These are phyloP conservation scores for Drosophila obscura DNA, from an alignment of 1,140 invertebrate species.

Conservation along the genomic window DNA sequence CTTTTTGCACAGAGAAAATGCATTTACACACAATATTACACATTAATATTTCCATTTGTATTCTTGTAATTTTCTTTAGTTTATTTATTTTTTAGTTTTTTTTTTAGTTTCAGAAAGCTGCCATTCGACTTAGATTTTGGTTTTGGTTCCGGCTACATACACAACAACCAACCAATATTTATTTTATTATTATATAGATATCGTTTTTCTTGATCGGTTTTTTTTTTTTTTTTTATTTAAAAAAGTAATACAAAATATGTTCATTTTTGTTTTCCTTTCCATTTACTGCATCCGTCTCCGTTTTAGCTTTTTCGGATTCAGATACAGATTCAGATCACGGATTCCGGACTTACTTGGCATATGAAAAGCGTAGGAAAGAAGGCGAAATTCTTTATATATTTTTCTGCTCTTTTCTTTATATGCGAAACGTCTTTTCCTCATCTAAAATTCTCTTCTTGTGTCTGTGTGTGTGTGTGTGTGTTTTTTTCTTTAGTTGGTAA, in stretches of 20 bases:
- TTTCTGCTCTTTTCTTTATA: slow-evolving; percentile 2
- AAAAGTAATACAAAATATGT: slow-evolving; percentile 79
- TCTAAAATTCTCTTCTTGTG: slow-evolving; percentile 3
- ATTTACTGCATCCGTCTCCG: slow-evolving; percentile 12
- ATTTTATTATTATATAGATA: slow-evolving; percentile 41
- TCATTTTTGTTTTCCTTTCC: slow-evolving; percentile 30
- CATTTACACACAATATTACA: slow-evolving; percentile 51
- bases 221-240: slow-evolving; percentile 48
- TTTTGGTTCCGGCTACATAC: slow-evolving; percentile 25
- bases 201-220: not conserved
- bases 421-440: not conserved
- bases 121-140: slow-evolving; percentile 30
- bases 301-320: not conserved
- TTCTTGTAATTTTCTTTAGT: not conserved
- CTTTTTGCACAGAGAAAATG: slow-evolving; percentile 53
- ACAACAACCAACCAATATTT: slow-evolving; percentile 4
- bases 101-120: slow-evolving; percentile 53
- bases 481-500: slow-evolving; percentile 22
- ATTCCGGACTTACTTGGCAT: slow-evolving; percentile 37
- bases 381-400: slow-evolving; percentile 39
- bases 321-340: too few relatives aligned
- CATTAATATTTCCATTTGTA: slow-evolving; percentile 16
- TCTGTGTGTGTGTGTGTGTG: not conserved
- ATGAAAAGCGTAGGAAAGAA: slow-evolving; percentile 63
- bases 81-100: not conserved